Evolutionary conservation across 1,140 invertebrate species (phyloP).

Genomic region (Ceratosolen fusciceps): DNA sequence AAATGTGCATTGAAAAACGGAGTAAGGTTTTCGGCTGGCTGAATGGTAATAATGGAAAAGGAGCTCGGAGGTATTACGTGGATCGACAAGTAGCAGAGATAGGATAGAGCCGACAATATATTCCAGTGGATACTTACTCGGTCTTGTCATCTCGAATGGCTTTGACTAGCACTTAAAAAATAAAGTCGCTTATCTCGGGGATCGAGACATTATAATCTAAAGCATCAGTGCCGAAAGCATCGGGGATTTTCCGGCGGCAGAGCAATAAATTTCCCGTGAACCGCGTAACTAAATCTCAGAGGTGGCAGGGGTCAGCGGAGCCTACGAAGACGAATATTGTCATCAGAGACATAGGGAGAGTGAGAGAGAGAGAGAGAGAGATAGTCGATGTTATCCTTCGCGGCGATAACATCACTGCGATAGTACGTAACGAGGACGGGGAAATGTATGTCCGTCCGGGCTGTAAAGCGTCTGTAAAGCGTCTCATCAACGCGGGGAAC

Average conservation of each 20-base stretch:
- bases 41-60: too few relatives aligned
- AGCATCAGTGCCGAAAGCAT: not conserved
- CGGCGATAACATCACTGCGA: not conserved
- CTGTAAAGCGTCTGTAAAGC: not conserved
- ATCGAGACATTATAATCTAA: slow-evolving; percentile 2
- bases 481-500: slow-evolving; percentile 23
- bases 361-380: too few relatives aligned
- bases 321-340: slow-evolving; percentile 19
- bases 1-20: too few relatives aligned
- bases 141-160: too few relatives aligned
- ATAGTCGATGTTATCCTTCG: slow-evolving; percentile 30
- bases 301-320: slow-evolving; percentile 4
- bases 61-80: too few relatives aligned
- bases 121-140: too few relatives aligned
- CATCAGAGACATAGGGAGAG: too few relatives aligned
- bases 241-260: slow-evolving; percentile 25
- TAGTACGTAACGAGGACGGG: slow-evolving; percentile 25
- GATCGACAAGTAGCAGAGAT: too few relatives aligned
- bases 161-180: not conserved
- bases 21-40: too few relatives aligned
- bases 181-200: not conserved
- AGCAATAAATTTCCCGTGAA: slow-evolving; percentile 35
- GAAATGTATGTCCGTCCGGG: too few relatives aligned
- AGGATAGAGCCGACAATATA: too few relatives aligned
- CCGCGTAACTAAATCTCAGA: not conserved